phyloP scores from a whole-genome alignment of 2,113 vertebrate genomes.

The Menidia beryllina region DNA sequence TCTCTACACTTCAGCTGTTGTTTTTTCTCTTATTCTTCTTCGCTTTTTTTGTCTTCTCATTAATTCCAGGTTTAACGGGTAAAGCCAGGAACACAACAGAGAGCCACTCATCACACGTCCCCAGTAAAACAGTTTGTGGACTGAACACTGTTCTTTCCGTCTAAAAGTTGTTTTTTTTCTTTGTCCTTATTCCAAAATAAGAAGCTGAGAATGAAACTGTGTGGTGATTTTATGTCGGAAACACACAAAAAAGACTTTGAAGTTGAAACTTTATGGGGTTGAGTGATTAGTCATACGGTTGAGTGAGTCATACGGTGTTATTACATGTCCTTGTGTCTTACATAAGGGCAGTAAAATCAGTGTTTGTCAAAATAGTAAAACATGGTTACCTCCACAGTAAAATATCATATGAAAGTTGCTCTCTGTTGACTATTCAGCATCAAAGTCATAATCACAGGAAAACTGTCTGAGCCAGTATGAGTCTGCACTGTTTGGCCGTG shows the following conservation, averaged over 20 bases:
- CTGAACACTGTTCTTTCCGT: constrained; percentile 37
- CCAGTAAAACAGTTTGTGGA: constrained; percentile 48
- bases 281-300: constrained; percentile 11
- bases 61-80: constrained; percentile 45
- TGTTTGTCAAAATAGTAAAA: not conserved
- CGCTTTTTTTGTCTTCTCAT: constrained; percentile 6
- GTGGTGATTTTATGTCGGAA: constrained; percentile 27
- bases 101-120: constrained; percentile 46
- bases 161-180: constrained; percentile 19
- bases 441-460: not conserved
- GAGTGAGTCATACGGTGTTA: not conserved
- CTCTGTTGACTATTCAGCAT: not conserved
- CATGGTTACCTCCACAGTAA: not conserved
- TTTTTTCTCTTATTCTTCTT: no score
- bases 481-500: not conserved
- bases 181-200: constrained; percentile 22
- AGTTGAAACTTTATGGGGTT: constrained; percentile 6
- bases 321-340: constrained; percentile 7
- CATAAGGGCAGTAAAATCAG: constrained; percentile 14
- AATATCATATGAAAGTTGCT: not conserved
- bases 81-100: constrained; percentile 55
- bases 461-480: not conserved
- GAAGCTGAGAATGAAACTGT: constrained; percentile 6
- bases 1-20: constrained; percentile 43
- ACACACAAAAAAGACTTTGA: constrained; percentile 5